These are phyloP conservation scores for Lathamus discolor DNA, from an alignment of 2,113 vertebrate species.

Conservation along the genomic window DNA sequence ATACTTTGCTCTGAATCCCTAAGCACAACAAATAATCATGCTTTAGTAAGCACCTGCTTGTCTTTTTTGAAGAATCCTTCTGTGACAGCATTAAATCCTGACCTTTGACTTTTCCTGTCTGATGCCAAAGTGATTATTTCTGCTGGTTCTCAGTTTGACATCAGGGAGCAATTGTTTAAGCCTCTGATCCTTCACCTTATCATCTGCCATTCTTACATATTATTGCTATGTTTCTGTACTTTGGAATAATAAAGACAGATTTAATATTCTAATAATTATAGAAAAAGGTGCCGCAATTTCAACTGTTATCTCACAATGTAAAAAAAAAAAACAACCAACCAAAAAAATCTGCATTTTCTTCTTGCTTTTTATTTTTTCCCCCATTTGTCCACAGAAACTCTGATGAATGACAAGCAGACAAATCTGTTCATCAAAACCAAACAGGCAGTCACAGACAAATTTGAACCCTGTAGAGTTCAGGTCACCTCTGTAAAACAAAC, in stretches of 20 bases:
- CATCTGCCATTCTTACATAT: constrained; percentile 31
- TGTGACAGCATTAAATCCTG: constrained; percentile 28
- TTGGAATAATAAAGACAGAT: constrained; percentile 58
- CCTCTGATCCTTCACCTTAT: constrained; percentile 48
- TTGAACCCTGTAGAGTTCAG: not conserved
- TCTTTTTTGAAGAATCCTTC: constrained; percentile 57
- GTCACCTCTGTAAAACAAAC: not conserved
- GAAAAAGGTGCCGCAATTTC: not conserved
- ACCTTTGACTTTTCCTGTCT: constrained; percentile 70
- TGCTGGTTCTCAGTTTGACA: constrained; percentile 65
- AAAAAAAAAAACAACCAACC: not conserved
- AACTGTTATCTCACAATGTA: not conserved
- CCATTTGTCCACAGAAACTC: not conserved
- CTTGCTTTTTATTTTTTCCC: not conserved
- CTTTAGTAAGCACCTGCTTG: constrained; percentile 73
- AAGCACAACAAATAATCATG: constrained; percentile 65
- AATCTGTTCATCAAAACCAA: not conserved
- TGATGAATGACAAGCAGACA: not conserved
- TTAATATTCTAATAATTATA: constrained; percentile 2
- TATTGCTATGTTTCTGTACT: not conserved
- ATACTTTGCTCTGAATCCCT: constrained; percentile 33
- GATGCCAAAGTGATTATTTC: constrained; percentile 74
- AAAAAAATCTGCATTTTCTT: accelerated
- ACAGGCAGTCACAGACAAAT: not conserved
- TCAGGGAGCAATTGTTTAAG: constrained; percentile 70